Conservation (phyloP, 1,140 invertebrate genomes). For the Panagrolaimus sp. region DNA sequence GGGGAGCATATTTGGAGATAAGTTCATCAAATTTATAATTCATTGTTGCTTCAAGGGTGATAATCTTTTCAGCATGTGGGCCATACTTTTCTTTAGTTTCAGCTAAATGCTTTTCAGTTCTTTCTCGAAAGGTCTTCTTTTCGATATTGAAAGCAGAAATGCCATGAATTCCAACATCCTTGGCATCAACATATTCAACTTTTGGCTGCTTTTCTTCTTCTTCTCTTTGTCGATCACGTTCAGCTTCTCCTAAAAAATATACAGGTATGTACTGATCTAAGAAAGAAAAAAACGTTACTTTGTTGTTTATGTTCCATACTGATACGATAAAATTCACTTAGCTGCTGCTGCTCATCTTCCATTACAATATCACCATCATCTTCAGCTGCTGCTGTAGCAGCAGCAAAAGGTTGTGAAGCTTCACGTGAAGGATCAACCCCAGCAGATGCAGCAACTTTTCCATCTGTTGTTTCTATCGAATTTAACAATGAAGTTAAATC, state of each 20-base stretch:
- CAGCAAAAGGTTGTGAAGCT: too few relatives aligned
- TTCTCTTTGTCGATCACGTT: not conserved
- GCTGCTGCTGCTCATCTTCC: not conserved
- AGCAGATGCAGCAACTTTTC: not conserved
- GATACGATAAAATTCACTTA: too few relatives aligned
- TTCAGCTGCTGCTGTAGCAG: not conserved
- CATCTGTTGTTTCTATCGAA: not conserved
- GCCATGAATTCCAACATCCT: constrained; percentile 1
- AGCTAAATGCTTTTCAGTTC: not conserved
- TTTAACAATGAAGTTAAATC: not conserved
- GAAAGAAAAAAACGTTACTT: not conserved
- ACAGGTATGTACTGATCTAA: not conserved
- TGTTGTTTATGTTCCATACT: constrained; percentile 4
- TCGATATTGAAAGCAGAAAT: not conserved
- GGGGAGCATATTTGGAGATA: constrained; percentile 11
- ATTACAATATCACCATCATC: not conserved
- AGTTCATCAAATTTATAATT: constrained; percentile 18
- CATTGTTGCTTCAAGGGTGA: constrained; percentile 14
- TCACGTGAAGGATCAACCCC: too few relatives aligned
- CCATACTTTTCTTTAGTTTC: constrained; percentile 16
- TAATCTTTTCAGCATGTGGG: not conserved
- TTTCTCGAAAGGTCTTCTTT: not conserved
- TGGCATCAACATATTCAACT: constrained; percentile 7
- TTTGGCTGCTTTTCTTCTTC: not conserved
- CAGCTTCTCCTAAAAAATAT: not conserved